Conservation (phyloP, 2,113 vertebrate genomes). For the Zootoca vivipara region DNA sequence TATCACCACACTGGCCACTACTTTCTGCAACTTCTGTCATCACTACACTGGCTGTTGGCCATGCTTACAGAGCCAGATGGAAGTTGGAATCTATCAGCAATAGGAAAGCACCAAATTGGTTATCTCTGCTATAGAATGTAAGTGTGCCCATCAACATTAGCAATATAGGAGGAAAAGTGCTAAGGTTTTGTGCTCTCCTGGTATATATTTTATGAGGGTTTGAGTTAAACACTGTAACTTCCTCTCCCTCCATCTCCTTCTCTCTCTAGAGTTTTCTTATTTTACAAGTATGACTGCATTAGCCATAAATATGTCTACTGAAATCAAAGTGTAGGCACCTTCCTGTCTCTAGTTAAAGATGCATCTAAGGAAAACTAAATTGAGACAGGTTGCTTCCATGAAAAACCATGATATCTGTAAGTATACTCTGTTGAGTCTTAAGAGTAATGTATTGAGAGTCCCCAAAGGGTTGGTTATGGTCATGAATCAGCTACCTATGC, state of each 20-base stretch:
- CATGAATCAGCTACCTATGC: not conserved
- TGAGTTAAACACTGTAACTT: constrained; percentile 23
- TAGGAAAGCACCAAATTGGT: too few relatives aligned
- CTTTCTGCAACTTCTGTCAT: too few relatives aligned
- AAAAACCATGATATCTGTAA: constrained; percentile 33
- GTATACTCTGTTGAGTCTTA: not conserved
- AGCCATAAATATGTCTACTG: constrained; percentile 24
- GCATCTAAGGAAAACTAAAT: constrained; percentile 43
- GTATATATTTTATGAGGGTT: constrained; percentile 46
- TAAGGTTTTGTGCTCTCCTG: constrained; percentile 35
- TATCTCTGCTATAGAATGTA: constrained; percentile 22
- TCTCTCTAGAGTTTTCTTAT: not conserved
- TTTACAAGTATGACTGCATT: constrained; percentile 26
- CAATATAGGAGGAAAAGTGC: constrained; percentile 29
- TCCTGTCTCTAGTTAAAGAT: constrained; percentile 43
- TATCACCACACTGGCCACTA: too few relatives aligned
- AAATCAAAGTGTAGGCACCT: constrained; percentile 29
- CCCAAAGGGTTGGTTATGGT: constrained; percentile 22
- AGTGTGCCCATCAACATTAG: not conserved
- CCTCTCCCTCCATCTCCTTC: not conserved
- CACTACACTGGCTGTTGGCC: too few relatives aligned
- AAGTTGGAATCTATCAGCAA: too few relatives aligned
- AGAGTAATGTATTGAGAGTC: not conserved
- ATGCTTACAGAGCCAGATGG: too few relatives aligned
- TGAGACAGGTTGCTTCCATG: constrained; percentile 33